Evolutionary conservation across 2,797 vertebrate species (phyloP), one percentile per base, ranked within the genome.

Genomic region (Ciconia nigra): DNA sequence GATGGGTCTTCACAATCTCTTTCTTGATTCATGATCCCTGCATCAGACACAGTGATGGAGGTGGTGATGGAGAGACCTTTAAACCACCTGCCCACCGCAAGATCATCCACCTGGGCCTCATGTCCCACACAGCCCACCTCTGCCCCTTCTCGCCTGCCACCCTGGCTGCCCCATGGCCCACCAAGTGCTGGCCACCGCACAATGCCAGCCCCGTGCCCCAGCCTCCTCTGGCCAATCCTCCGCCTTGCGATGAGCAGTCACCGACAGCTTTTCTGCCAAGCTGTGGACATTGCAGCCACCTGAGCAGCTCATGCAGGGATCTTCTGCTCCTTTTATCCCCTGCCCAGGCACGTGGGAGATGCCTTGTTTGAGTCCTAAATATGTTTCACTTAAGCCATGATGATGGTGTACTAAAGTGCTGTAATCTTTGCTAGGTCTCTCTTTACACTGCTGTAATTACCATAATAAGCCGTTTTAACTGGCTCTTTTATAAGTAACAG

Each of bases 361-460:
- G 41, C n/a, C 86, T 94, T 79, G 47, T 94, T 90, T 78, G 59
- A 87, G 52, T 81, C 44, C 95, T 92, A 96, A 96, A 87, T 96
- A 90, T 33, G 14, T 90, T 94, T 77, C 67, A 67, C n/a, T 92
- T 94, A 90, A 83, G 52, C 41, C 49, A n/a, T 14, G n/a, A 66
- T 73, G 83, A 73, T 67, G 83, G 41, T 47, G 46, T 77, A 67
- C 59, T 94, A 22, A 79, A 90, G 47, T 39, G 66, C 37, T 73
- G 59, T 83, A 90, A 91, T 92, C 67, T 67, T 85, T 72, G 63
- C 61, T 61, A 67, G 67, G 78, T 94, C 67, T 87, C 82, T 80
- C 81, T 90, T 96, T 92, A 90, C 92, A 58, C 44, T 77, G 74
- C 31, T 94, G 54, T 93, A 96, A 96, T 97, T 96, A 80, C 71